Conservation (phyloP, 2,113 vertebrate genomes). For the Phylloscopus whistleri region DNA sequence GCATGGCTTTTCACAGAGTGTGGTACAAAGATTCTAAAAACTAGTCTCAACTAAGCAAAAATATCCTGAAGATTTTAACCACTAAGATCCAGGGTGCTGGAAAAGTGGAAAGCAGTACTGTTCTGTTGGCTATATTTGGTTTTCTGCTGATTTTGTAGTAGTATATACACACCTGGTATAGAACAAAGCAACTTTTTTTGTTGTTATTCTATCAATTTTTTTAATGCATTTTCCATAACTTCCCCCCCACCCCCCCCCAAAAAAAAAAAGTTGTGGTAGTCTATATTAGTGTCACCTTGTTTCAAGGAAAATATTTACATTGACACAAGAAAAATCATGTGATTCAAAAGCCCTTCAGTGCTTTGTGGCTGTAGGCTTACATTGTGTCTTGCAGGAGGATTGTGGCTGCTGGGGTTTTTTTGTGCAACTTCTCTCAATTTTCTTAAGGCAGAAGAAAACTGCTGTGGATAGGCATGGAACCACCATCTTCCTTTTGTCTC, state of each 20-base stretch:
- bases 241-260: too few species aligned
- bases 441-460: background rate
- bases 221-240: background rate
- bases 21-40: background rate
- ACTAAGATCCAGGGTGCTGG: background rate
- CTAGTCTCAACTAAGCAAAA: background rate
- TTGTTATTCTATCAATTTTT: background rate
- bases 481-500: background rate
- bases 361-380: background rate
- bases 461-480: background rate
- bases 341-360: background rate
- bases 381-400: background rate
- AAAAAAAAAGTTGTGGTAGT: background rate
- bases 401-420: background rate
- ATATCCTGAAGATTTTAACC: background rate
- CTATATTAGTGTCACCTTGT: background rate
- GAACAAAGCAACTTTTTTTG: background rate
- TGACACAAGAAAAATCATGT: background rate
- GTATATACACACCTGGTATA: background rate
- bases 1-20: background rate
- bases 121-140: background rate
- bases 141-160: background rate
- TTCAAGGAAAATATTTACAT: background rate
- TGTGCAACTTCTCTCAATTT: background rate
- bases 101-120: background rate